Evolutionary conservation across 2,113 vertebrate genomes (phyloP).

Genomic region (Brevimyrus niger): DNA sequence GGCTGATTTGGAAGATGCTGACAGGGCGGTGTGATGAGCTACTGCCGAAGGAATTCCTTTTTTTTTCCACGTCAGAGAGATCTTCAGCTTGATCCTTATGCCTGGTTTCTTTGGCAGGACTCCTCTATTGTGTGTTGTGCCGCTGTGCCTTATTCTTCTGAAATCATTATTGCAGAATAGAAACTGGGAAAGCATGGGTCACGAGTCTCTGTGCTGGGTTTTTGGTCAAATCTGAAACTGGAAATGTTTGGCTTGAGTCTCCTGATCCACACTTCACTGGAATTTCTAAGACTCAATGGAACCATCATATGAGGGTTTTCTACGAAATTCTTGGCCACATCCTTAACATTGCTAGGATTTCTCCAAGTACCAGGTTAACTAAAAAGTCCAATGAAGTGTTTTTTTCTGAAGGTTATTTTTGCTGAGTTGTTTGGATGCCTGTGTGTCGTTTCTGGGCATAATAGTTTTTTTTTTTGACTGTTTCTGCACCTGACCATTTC

Average conservation of each 20-base stretch:
- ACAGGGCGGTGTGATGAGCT: neutral
- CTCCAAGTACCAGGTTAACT: neutral
- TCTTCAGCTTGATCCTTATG: neutral
- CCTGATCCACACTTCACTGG: neutral
- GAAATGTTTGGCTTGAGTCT: neutral
- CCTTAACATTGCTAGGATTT: neutral
- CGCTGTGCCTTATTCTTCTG: neutral
- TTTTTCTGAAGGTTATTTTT: neutral
- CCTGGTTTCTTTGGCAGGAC: neutral
- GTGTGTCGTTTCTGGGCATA: neutral
- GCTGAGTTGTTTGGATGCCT: neutral
- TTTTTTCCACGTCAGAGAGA: neutral
- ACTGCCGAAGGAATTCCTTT: neutral
- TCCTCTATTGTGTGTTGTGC: neutral
- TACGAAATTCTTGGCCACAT: neutral
- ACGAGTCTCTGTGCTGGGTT: neutral
- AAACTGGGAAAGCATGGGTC: neutral
- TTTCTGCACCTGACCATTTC: neutral
- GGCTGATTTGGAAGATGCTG: neutral
- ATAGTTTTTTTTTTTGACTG: neutral
- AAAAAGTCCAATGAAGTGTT: neutral
- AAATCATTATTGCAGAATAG: neutral
- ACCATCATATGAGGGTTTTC: neutral
- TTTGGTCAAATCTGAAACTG: neutral
- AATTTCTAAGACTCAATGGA: neutral